Evolutionary conservation across 2,113 vertebrate species (phyloP), one percentile per base, ranked within the genome.

Genomic region (Gymnorhina tibicen): DNA sequence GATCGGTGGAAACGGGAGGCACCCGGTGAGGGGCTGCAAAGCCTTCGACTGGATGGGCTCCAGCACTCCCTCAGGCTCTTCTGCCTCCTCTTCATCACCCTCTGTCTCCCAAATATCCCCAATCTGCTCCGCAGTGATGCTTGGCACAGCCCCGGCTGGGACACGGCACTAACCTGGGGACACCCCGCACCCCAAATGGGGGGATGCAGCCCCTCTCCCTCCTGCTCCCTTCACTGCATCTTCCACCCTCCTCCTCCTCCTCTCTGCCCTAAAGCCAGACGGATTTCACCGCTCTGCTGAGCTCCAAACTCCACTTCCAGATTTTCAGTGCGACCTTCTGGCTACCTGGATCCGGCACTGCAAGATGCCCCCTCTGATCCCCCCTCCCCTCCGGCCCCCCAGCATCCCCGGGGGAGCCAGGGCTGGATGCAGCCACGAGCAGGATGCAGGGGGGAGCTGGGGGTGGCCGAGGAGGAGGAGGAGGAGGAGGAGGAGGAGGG

Each of bases 361-460:
- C 96, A 93, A 95, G 96, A 96, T 97, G 96, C 96, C 96, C 96
- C 95, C 91, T 96, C 86, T 93, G 95, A 94, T 97, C 91, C 84
- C 95, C 95, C 92, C 95, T 89, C 95, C 92, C 88, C 91, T 94
- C 93, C 56, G 55, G 82, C 81, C 92, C 79, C 89, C 93, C 91
- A 83, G 86, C 72, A 90, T 83, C 95, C 94, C 92, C 68, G 53
- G 68, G 96, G 95, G 89, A 92, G 82, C 63, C 2, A 5, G 85
- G 76, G 88, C 87, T 94, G 90, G 90, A 95, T 95, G 92, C 94
- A 94, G 96, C 87, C 85, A 91, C 78, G 94, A 93, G 92, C 91
- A 58, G 92, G 91, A 97, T 97, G 95, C 94, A 93, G 93, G 95
- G 92, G 94, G 91, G 85, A 88, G 91, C 59, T 2, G 17, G 93